Conservation (phyloP, 2,797 vertebrate species). For the Coracias cyanogaster region DNA sequence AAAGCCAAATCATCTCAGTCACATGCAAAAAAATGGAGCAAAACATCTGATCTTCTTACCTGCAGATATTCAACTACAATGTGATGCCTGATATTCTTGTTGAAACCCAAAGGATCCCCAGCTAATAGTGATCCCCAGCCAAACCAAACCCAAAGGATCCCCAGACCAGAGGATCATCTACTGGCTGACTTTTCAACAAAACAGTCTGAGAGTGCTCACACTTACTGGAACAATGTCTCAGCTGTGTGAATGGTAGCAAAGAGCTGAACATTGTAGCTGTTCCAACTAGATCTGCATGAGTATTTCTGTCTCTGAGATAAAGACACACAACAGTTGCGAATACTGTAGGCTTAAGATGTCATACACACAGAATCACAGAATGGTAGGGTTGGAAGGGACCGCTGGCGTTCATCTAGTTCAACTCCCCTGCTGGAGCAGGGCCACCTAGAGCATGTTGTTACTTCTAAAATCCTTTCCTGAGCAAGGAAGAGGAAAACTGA, state of each 20-base stretch:
- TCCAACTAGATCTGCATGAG: background rate
- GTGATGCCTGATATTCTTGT: background rate
- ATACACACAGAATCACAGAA: too few species aligned
- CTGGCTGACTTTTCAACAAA: background rate
- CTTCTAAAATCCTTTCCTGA: background rate
- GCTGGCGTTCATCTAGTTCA: too few species aligned
- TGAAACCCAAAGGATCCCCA: background rate
- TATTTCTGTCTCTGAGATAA: background rate
- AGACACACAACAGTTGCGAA: accelerated
- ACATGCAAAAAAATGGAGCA: background rate
- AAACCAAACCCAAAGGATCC: background rate
- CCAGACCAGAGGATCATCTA: background rate
- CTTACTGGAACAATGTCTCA: background rate
- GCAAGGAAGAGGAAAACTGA: background rate
- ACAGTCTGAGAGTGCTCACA: background rate
- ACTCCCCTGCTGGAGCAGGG: too few species aligned
- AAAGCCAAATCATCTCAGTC: background rate
- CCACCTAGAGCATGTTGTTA: background rate
- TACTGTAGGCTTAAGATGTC: background rate
- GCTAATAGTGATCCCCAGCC: background rate
- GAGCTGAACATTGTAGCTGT: background rate
- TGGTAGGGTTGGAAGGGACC: too few species aligned
- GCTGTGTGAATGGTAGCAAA: background rate
- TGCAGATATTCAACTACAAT: accelerated
- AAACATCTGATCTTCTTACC: background rate